phyloP scores from a whole-genome alignment of 2,888 invertebrate genomes.

The Podabrus alpinus region DNA sequence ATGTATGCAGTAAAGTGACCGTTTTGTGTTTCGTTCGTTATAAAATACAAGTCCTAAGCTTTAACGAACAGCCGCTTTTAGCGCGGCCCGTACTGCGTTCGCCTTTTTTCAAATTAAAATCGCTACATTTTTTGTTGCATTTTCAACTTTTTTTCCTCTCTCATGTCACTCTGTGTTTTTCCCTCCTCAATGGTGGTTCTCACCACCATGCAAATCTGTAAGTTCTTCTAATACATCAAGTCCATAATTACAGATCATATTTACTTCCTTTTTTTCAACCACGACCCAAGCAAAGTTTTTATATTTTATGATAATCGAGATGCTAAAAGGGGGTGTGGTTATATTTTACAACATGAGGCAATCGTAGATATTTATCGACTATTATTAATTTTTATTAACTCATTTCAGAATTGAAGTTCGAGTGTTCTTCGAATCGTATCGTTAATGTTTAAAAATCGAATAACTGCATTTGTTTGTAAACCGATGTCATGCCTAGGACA shows the following conservation, averaged over 20 bases:
- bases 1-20: conserved; percentile 39
- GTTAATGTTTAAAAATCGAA: neutral
- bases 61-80: conserved; percentile 38
- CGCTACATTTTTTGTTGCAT: neutral
- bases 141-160: neutral
- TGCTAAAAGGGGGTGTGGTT: conserved; percentile 40
- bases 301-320: neutral
- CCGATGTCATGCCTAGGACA: neutral
- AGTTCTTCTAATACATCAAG: neutral
- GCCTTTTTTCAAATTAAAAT: neutral
- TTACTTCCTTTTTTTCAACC: neutral
- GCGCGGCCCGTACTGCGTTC: conserved; percentile 45
- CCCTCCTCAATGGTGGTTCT: neutral
- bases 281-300: neutral
- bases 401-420: neutral
- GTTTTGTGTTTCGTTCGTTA: conserved; percentile 41
- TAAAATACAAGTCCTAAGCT: conserved; percentile 31
- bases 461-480: neutral
- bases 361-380: neutral
- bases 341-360: neutral
- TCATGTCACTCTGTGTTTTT: neutral
- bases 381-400: neutral
- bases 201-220: neutral
- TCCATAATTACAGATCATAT: neutral
- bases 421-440: neutral